phyloP scores from a whole-genome alignment of 2,888 invertebrate genomes.

The Entomobrya proxima region DNA sequence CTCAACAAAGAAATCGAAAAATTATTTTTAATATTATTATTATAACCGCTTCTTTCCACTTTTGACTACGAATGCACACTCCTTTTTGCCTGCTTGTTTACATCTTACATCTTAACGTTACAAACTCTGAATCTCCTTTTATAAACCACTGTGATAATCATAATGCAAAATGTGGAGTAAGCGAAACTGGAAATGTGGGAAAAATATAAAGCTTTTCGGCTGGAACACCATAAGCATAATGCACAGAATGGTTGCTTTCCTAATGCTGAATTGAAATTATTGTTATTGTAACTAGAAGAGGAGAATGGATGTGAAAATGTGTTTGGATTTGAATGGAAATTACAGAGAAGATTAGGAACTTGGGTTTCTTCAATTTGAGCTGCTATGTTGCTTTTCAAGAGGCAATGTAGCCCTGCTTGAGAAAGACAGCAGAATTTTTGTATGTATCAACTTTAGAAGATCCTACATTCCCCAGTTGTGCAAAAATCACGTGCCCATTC shows the following conservation, averaged over 20 bases:
- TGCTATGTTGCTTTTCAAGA: background rate
- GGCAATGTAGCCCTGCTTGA: background rate
- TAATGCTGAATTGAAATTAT: slow-evolving; percentile 55
- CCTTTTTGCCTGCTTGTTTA: too few species aligned
- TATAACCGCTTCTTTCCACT: slow-evolving; percentile 21
- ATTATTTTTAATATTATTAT: slow-evolving; percentile 51
- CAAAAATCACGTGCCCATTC: too few species aligned
- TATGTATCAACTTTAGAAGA: too few species aligned
- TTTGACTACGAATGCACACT: background rate
- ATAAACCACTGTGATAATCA: slow-evolving; percentile 37
- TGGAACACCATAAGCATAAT: background rate
- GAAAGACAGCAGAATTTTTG: background rate
- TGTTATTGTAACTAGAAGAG: slow-evolving; percentile 31
- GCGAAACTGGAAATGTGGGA: slow-evolving; percentile 12
- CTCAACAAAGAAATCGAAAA: slow-evolving; percentile 48
- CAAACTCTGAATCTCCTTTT: background rate
- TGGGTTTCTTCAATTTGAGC: slow-evolving; percentile 16
- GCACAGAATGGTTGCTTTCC: background rate
- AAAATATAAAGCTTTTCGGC: background rate
- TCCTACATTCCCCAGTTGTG: background rate
- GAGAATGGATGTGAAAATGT: slow-evolving; percentile 51
- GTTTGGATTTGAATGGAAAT: slow-evolving; percentile 64
- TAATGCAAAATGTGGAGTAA: slow-evolving; percentile 23
- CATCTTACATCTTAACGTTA: background rate
- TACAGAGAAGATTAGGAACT: slow-evolving; percentile 55